A percentile compares a stretch with the other conserved stretches of the same genome.
Evolutionary conservation across 2,888 invertebrate genomes (phyloP).

Genomic region (Ariolimax columbianus): DNA sequence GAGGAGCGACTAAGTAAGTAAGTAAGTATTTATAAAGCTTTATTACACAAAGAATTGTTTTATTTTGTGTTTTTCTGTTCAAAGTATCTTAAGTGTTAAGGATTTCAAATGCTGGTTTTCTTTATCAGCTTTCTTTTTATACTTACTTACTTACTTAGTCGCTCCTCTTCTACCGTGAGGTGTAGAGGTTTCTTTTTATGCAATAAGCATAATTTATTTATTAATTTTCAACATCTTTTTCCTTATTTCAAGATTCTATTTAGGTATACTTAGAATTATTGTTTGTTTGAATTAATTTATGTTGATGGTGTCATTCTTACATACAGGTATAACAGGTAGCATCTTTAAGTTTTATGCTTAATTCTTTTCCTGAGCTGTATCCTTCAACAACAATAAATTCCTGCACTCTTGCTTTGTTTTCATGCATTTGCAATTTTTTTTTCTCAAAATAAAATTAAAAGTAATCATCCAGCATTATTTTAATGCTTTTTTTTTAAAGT

Average conservation of each 20-base stretch:
- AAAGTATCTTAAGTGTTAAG: too few species aligned
- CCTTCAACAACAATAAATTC: neutral
- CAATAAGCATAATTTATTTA: too few species aligned
- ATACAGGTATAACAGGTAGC: conserved; percentile 28
- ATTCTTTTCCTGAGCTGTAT: neutral
- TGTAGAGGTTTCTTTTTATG: too few species aligned
- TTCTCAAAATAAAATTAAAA: neutral
- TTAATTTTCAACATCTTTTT: neutral
- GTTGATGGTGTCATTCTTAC: neutral
- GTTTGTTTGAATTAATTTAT: neutral
- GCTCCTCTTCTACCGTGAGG: too few species aligned
- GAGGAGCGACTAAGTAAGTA: too few species aligned
- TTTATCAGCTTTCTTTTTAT: too few species aligned
- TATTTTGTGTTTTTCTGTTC: too few species aligned
- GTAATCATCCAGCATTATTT: neutral
- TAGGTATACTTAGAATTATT: neutral
- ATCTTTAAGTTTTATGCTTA: neutral
- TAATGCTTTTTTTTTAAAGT: too few species aligned
- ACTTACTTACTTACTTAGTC: too few species aligned
- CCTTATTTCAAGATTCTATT: neutral
- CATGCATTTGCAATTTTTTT: neutral
- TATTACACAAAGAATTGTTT: too few species aligned
- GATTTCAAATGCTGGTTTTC: too few species aligned
- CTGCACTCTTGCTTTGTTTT: neutral
- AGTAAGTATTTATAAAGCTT: too few species aligned